These are phyloP conservation scores for Stylophora pistillata DNA, from an alignment of 64 coral and sea anemone genomes.

Conservation along the genomic window DNA sequence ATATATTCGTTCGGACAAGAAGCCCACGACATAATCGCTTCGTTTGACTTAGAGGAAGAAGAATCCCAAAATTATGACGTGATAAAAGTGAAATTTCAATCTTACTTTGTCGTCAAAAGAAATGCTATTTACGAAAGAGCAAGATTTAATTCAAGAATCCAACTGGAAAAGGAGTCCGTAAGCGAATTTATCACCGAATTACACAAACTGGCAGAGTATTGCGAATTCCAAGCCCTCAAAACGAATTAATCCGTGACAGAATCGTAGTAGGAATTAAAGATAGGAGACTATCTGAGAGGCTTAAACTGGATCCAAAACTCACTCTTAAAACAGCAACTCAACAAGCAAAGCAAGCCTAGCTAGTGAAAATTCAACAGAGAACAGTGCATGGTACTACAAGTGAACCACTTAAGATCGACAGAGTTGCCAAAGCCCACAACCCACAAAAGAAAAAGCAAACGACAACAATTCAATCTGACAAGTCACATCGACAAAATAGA, in stretches of 20 bases:
- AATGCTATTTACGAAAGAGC: slow-evolving; percentile 28
- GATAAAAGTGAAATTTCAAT: slow-evolving; percentile 21
- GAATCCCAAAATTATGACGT: slow-evolving; percentile 34
- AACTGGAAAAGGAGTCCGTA: background rate
- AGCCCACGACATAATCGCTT: slow-evolving; percentile 38
- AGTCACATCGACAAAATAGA: too few species aligned
- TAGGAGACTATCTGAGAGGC: slow-evolving; percentile 13
- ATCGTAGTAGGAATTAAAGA: slow-evolving; percentile 15
- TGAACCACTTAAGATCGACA: too few species aligned
- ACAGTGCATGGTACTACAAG: too few species aligned
- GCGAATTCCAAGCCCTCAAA: slow-evolving; percentile 11
- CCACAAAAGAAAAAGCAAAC: too few species aligned
- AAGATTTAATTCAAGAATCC: slow-evolving; percentile 56
- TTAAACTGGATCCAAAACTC: slow-evolving; percentile 27
- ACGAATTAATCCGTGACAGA: slow-evolving; percentile 17
- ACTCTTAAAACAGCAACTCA: too few species aligned
- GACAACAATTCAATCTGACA: too few species aligned
- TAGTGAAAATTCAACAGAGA: too few species aligned
- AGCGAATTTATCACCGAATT: slow-evolving; percentile 25
- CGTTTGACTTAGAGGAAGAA: slow-evolving; percentile 17
- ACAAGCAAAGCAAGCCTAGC: too few species aligned
- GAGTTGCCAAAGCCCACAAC: too few species aligned
- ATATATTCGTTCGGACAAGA: slow-evolving; percentile 58
- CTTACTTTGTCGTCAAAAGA: slow-evolving; percentile 13
- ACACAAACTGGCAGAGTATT: slow-evolving; percentile 8